Conservation (phyloP, 1,140 invertebrate genomes). For the Bombus confusus region DNA sequence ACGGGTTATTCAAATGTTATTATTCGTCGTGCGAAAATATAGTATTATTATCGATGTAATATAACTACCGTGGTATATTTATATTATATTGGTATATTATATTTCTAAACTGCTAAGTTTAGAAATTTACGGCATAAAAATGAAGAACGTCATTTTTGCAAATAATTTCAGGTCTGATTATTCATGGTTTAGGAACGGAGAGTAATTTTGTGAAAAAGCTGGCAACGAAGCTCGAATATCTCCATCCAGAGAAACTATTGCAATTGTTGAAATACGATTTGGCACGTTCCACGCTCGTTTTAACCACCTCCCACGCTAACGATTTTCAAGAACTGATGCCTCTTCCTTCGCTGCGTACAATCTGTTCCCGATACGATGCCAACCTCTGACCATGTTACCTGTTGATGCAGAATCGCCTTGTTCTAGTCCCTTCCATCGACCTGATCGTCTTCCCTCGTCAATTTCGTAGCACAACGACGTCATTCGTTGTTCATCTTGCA, state of each 20-base stretch:
- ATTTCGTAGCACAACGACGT: neutral
- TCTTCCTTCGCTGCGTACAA: neutral
- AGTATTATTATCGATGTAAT: no score
- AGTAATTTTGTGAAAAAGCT: neutral
- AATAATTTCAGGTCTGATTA: neutral
- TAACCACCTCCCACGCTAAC: neutral
- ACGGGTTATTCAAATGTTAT: neutral
- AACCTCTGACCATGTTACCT: conserved; percentile 5
- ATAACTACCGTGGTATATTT: neutral
- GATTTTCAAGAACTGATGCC: conserved; percentile 13
- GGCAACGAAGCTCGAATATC: neutral
- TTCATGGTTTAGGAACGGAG: neutral
- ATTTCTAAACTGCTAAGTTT: no score
- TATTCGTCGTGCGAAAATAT: neutral
- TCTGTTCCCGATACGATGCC: neutral
- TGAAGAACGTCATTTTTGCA: neutral
- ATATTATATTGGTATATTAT: no score
- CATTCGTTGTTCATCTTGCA: neutral
- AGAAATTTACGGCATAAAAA: neutral
- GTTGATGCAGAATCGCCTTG: conserved; percentile 17
- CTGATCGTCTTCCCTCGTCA: neutral
- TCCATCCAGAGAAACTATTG: neutral
- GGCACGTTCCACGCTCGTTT: neutral
- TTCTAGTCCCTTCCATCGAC: neutral
- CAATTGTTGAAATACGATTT: neutral